phyloP scores from a whole-genome alignment of 37 sponge, comb jelly and placozoan genomes.

The Crambe crambe region DNA sequence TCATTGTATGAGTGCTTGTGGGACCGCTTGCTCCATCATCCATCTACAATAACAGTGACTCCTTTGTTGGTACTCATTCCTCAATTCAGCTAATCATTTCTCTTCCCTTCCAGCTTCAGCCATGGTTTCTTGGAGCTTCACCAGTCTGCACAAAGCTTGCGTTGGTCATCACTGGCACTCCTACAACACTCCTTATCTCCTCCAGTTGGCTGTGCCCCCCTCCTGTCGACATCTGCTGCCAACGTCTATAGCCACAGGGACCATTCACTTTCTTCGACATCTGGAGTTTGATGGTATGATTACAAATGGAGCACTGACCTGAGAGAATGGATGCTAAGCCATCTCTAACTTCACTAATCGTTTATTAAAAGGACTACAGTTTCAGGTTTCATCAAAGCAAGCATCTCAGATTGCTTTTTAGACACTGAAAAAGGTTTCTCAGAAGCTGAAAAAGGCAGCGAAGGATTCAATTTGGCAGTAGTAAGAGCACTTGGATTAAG shows the following conservation, averaged over 20 bases:
- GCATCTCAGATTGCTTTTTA: not conserved
- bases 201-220: no score
- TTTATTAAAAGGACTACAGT: conserved; percentile 17
- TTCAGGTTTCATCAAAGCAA: not conserved
- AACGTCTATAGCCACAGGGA: no score
- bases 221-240: no score
- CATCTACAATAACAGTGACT: not conserved
- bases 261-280: no score
- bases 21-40: not conserved
- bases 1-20: not conserved
- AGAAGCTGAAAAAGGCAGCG: conserved; percentile 5
- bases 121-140: not conserved
- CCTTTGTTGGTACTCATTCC: not conserved
- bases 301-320: no score
- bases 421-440: conserved; percentile 9
- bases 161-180: not conserved
- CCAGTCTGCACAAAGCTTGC: not conserved
- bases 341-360: not conserved
- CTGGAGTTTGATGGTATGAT: no score
- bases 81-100: not conserved
- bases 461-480: not conserved
- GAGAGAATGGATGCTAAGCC: no score
- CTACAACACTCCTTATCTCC: not conserved
- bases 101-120: not conserved
- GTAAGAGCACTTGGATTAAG: conserved; percentile 15